phyloP scores from a whole-genome alignment of 2,888 invertebrate genomes.

The Lasioglossum calceatum region DNA sequence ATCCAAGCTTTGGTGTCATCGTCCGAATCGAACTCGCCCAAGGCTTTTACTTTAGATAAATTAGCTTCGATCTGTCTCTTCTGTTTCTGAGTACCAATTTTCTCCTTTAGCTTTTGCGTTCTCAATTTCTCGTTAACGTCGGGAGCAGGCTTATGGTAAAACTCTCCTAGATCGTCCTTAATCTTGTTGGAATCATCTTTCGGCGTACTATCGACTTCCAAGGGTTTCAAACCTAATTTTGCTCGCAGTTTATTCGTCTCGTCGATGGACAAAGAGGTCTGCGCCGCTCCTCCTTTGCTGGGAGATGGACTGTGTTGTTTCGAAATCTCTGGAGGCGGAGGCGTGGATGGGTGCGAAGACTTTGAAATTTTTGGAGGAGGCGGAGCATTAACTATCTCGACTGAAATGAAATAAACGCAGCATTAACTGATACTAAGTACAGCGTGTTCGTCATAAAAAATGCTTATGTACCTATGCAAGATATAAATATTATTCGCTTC shows the following conservation, averaged over 20 bases:
- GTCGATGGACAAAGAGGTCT: slow-evolving; percentile 90
- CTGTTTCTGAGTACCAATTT: slow-evolving; percentile 91
- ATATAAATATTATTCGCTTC: slow-evolving; percentile 56
- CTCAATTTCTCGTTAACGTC: slow-evolving; percentile 90
- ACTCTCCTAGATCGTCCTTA: slow-evolving; percentile 90
- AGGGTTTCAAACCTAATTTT: slow-evolving; percentile 96
- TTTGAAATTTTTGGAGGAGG: slow-evolving; percentile 84
- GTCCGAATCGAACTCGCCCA: slow-evolving; percentile 91
- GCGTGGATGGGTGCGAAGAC: slow-evolving; percentile 76
- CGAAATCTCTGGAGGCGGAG: slow-evolving; percentile 81
- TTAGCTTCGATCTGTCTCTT: slow-evolving; percentile 91
- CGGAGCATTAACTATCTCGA: slow-evolving; percentile 82
- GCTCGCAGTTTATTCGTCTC: slow-evolving; percentile 96
- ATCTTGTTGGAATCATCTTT: slow-evolving; percentile 79
- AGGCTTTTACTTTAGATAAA: slow-evolving; percentile 86
- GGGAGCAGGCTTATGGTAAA: slow-evolving; percentile 94
- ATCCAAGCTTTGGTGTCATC: slow-evolving; percentile 94
- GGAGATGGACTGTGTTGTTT: slow-evolving; percentile 72
- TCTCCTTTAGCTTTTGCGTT: slow-evolving; percentile 93
- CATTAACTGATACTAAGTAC: slow-evolving; percentile 55
- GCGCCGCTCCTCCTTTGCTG: slow-evolving; percentile 81
- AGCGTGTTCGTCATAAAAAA: slow-evolving; percentile 43
- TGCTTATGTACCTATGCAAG: slow-evolving; percentile 61
- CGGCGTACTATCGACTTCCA: slow-evolving; percentile 87
- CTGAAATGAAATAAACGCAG: slow-evolving; percentile 67